These are phyloP conservation scores for Ceratothoa steindachneri DNA, from an alignment of 2,888 invertebrate genomes.

Conservation along the genomic window DNA sequence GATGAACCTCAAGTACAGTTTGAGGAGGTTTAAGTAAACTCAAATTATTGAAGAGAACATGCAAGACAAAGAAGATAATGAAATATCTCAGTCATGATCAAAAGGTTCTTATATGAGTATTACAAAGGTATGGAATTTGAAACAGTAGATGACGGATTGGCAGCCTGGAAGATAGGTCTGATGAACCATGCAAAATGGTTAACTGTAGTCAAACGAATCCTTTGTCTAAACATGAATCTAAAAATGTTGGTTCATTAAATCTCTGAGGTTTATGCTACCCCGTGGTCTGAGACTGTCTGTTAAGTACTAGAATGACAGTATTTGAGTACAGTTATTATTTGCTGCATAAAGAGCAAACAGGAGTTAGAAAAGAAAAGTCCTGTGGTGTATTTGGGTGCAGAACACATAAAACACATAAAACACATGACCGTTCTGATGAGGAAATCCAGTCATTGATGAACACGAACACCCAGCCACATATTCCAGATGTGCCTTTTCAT, in stretches of 20 bases:
- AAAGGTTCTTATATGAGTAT: no score
- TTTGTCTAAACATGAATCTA: background rate
- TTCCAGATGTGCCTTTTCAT: no score
- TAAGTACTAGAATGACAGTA: no score
- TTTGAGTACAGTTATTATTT: no score
- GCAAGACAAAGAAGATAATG: background rate
- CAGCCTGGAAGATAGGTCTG: background rate
- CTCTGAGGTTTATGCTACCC: background rate
- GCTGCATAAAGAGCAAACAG: no score
- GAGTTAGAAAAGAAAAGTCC: no score
- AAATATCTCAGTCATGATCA: background rate
- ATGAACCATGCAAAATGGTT: background rate
- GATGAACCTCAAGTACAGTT: background rate
- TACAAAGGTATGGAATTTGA: no score
- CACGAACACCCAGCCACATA: no score
- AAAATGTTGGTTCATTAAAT: background rate
- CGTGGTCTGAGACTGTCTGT: background rate
- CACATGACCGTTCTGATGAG: no score
- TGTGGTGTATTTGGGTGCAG: no score
- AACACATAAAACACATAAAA: no score
- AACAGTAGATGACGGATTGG: background rate
- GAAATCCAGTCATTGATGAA: no score
- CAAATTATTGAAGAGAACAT: background rate
- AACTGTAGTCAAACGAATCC: background rate
- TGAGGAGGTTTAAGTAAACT: conserved; percentile 1